phyloP scores from a whole-genome alignment of 1,140 invertebrate genomes.

The Lordiphosa mommai region DNA sequence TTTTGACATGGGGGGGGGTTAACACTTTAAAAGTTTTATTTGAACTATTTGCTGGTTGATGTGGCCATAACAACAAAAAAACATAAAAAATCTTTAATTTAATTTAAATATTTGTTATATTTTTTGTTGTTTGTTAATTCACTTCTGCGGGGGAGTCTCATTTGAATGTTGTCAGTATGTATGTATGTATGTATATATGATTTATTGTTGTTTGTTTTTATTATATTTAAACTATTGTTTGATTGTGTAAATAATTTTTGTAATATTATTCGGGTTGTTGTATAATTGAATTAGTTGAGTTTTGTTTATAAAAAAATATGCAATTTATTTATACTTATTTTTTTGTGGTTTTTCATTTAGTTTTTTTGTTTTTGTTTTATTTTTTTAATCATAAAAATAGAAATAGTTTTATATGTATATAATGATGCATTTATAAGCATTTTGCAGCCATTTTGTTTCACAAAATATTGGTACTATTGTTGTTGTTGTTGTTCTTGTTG shows the following conservation, averaged over 20 bases:
- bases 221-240: constrained; percentile 45
- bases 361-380: constrained; percentile 9
- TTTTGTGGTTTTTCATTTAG: constrained; percentile 2
- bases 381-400: constrained; percentile 46
- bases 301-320: constrained; percentile 15
- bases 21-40: too few species aligned
- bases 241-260: constrained; percentile 24
- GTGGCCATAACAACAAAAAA: too few species aligned
- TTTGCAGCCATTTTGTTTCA: constrained; percentile 41
- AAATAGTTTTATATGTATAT: constrained; percentile 39
- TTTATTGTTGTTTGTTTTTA: background rate
- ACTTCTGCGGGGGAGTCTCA: too few species aligned
- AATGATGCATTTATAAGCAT: constrained; percentile 39
- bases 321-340: too few species aligned
- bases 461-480: constrained; percentile 67
- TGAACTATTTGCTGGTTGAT: too few species aligned
- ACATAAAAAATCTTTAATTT: too few species aligned
- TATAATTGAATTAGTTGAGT: constrained; percentile 14
- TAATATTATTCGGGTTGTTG: constrained; percentile 24
- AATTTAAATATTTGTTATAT: too few species aligned
- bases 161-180: background rate
- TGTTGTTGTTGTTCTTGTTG: constrained; percentile 36
- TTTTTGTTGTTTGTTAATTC: too few species aligned
- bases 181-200: background rate
- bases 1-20: too few species aligned